Evolutionary conservation across 2,888 invertebrate genomes (phyloP).

Genomic region (Rhagophthalmus giganteus): DNA sequence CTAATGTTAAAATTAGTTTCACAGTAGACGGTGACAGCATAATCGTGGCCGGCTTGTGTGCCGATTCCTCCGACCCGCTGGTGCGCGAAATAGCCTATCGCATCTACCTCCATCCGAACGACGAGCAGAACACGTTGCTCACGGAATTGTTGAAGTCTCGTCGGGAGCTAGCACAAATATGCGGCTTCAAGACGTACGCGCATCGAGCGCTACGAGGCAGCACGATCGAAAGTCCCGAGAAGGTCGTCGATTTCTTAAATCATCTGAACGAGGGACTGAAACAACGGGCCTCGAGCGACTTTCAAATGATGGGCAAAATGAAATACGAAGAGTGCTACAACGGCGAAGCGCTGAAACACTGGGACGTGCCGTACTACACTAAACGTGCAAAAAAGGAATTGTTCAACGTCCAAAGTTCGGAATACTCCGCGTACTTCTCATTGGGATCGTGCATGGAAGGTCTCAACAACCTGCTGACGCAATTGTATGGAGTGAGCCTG

Average conservation of each 20-base stretch:
- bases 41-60: conserved; percentile 78
- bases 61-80: conserved; percentile 76
- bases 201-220: conserved; percentile 89
- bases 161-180: conserved; percentile 78
- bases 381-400: conserved; percentile 72
- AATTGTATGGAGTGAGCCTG: conserved; percentile 80
- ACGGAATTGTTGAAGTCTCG: conserved; percentile 73
- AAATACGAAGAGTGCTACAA: conserved; percentile 58
- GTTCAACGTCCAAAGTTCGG: conserved; percentile 69
- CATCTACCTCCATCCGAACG: conserved; percentile 79
- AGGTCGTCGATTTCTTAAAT: conserved; percentile 79
- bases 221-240: conserved; percentile 78
- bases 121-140: conserved; percentile 74
- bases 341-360: conserved; percentile 59
- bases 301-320: conserved; percentile 73
- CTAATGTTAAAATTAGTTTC: conserved; percentile 55
- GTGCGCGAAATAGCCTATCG: conserved; percentile 88
- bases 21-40: conserved; percentile 72
- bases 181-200: conserved; percentile 88
- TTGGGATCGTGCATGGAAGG: conserved; percentile 97
- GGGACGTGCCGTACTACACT: conserved; percentile 90
- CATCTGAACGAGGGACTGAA: conserved; percentile 71
- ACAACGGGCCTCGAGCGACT: conserved; percentile 73
- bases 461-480: conserved; percentile 82
- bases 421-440: conserved; percentile 85